Conservation (phyloP, 2,113 vertebrate species). For the Lipophrys pholis region DNA sequence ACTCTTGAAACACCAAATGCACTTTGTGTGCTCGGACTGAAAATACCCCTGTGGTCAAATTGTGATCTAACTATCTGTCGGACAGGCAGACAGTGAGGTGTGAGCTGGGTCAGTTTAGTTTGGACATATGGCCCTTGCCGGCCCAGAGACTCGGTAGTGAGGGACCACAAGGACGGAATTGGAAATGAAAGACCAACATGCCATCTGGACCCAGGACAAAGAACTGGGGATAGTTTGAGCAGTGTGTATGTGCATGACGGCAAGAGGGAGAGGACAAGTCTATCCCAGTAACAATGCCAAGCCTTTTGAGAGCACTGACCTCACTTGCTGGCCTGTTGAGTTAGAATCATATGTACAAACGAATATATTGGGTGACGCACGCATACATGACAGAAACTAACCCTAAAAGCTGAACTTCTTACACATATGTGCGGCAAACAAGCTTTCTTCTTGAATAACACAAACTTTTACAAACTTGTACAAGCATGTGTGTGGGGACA, state of each 20-base stretch:
- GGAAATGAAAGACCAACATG: conserved; percentile 53
- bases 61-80: neutral
- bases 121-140: conserved; percentile 64
- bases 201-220: conserved; percentile 71
- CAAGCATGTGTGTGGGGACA: conserved; percentile 14
- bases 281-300: conserved; percentile 40
- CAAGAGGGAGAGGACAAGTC: conserved; percentile 26
- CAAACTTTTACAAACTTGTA: conserved; percentile 8
- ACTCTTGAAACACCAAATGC: conserved; percentile 6
- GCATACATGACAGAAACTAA: neutral
- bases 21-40: conserved; percentile 7
- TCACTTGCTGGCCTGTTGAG: conserved; percentile 31
- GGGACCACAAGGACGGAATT: conserved; percentile 64
- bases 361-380: neutral
- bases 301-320: conserved; percentile 46
- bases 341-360: neutral
- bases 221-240: conserved; percentile 37
- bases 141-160: conserved; percentile 53
- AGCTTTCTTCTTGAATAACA: neutral
- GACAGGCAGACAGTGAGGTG: conserved; percentile 41
- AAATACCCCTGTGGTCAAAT: neutral
- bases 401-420: neutral
- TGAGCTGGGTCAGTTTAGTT: conserved; percentile 45
- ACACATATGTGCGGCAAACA: neutral
- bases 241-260: conserved; percentile 1